Evolutionary conservation across 1,140 invertebrate genomes (phyloP), one percentile per base, ranked within the genome.

Genomic region (Drosophila bocqueti): DNA sequence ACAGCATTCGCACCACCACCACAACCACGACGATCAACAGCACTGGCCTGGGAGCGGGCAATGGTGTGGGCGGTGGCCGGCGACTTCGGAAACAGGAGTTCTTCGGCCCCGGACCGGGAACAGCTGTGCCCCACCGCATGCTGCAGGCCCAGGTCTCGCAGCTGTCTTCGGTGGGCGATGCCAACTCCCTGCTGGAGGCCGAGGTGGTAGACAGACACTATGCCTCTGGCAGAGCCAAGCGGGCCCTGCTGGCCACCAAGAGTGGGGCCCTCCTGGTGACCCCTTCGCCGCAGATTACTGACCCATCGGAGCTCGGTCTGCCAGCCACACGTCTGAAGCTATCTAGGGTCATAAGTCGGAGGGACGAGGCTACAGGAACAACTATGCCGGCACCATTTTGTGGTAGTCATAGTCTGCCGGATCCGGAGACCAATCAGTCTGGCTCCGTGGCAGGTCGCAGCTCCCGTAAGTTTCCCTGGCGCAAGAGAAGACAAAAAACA

Each of bases 1-100:
- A 91, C 11, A 91, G 86, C 73, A 91, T 90, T 5, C 76, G 85
- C 11, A 90, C 85, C 38, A 90, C 86, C 40, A 89, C 85, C 26
- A 90, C 85, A 15, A 90, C 85, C 26, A 89, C 80, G 7, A 87
- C 83, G 34, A 83, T 85, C 31, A 90, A 85, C 45, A 90, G 85
- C 72, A 82, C 18, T 16, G 78, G 81, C 24, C 13, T 78, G 52
- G 71, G 38, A 26, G 49, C 38, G 11, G 71, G 64, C n/a, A 63
- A n/a, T 26, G 60, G 40, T 0, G 46, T 24, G 13, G 40, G 49
- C 0, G 67, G 64, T 6, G 69, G 64, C 0, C 43, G 84, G 1
- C 72, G 83, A 1, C 15, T 63, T 15, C 80, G 80, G 24, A 86
- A 89, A 18, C 76, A 77, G 57, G 84, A 86, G 9, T 36, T 83